These are phyloP conservation scores for Halocaridina rubra DNA, from an alignment of 2,888 invertebrate species.

Conservation along the genomic window DNA sequence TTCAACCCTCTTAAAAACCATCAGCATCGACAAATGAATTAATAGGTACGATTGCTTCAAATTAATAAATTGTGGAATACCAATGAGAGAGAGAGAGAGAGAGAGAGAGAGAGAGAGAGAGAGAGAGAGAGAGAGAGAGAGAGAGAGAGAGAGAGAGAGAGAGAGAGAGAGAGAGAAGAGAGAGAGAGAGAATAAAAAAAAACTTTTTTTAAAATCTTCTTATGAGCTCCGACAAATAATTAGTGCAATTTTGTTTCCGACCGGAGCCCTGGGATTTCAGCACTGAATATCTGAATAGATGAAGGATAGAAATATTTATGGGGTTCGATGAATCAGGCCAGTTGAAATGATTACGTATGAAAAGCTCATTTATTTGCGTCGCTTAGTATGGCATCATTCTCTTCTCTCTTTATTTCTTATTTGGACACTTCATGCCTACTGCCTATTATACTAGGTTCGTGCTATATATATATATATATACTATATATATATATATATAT, in stretches of 20 bases:
- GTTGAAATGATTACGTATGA: too few relatives aligned
- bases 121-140: background rate
- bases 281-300: background rate
- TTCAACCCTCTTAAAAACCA: background rate
- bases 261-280: background rate
- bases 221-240: background rate
- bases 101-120: conserved; percentile 17
- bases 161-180: background rate
- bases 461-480: too few relatives aligned
- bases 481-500: too few relatives aligned
- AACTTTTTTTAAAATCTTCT: background rate
- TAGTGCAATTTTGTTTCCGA: background rate
- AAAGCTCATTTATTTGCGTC: too few relatives aligned
- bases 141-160: background rate
- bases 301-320: background rate
- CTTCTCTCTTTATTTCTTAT: too few relatives aligned
- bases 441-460: too few relatives aligned
- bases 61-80: background rate
- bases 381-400: too few relatives aligned
- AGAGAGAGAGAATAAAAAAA: background rate
- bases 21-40: too few relatives aligned
- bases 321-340: too few relatives aligned
- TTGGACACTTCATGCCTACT: too few relatives aligned
- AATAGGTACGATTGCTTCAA: background rate
- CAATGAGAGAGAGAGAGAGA: conserved; percentile 6